phyloP scores from a whole-genome alignment of 2,113 vertebrate genomes.

The Odocoileus virginianus region DNA sequence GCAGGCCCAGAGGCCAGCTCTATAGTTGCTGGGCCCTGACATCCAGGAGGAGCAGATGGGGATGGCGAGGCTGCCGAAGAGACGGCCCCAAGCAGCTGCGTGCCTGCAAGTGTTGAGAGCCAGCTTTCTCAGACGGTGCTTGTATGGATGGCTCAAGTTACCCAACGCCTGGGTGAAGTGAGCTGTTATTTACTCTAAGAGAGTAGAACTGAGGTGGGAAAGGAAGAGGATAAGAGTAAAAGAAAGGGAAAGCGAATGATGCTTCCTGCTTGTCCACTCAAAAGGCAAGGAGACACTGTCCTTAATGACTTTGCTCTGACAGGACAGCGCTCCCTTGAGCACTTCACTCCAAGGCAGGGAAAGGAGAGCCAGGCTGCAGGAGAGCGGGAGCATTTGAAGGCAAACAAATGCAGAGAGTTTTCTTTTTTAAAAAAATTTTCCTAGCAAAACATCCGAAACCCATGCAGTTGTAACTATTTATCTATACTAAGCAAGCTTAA shows the following conservation, averaged over 20 bases:
- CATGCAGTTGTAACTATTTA: not conserved
- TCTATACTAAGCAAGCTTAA: not conserved
- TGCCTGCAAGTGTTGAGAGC: not conserved
- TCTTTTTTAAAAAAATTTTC: not conserved
- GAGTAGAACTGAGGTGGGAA: not conserved
- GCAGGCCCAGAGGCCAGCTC: conserved; percentile 22
- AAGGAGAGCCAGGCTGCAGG: not conserved
- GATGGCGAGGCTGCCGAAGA: conserved; percentile 30
- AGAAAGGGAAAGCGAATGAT: conserved; percentile 4
- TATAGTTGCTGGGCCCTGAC: not conserved
- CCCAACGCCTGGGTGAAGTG: not conserved
- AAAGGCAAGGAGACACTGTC: not conserved
- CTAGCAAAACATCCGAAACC: conserved; percentile 4
- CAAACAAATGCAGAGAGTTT: not conserved
- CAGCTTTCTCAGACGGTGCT: conserved; percentile 18
- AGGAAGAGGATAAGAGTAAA: not conserved
- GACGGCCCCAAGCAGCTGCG: conserved; percentile 40
- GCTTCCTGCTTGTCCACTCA: not conserved
- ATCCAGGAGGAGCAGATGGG: not conserved
- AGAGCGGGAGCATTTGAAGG: not conserved
- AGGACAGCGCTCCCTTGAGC: not conserved
- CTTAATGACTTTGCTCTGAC: not conserved
- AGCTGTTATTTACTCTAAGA: not conserved
- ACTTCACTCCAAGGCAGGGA: accelerated
- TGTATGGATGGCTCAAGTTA: not conserved